Evolutionary conservation across 1,140 invertebrate genomes (phyloP), one percentile per base, ranked within the genome.

Genomic region (Sipha flava): DNA sequence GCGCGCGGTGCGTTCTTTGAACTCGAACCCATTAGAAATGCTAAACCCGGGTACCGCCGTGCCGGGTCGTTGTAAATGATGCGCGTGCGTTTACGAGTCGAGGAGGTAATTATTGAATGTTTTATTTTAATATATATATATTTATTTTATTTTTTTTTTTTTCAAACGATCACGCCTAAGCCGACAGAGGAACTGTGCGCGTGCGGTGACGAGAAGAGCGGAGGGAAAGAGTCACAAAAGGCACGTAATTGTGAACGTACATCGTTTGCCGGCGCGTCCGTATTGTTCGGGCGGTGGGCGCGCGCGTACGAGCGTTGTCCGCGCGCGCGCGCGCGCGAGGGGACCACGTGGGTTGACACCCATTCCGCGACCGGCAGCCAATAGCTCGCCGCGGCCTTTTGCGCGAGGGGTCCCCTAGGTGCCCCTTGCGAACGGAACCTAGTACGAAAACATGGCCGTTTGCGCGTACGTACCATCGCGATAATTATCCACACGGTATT

Each of bases 21-120:
- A 77, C 73, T 77, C 73, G 18, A 29, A 43, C 47, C 73, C 73
- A 77, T 77, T 77, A 77, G 52, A 77, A 77, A 77, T 59, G 73
- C 73, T 77, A 59, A 77, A 18, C 49, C 49, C 29, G 47, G n/a
- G 31, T 12, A 31, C 66, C 14, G 66, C 66, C 59, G 29, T 34
- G 16, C n/a, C n/a, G 7, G n/a, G 37, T 66, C 23, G 12, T 12
- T 23, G 23, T 68, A 26, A 26, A 5, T 26, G 3, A 16, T 26
- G 10, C 18, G 23, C 34, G 31, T 34, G 5, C 57, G 59, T 7
- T n/a, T 18, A 29, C 21, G 54, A 18, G 54, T 23, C 54, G 54
- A 29, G 23, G n/a, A 49, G 45, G 70, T 73, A 52, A 73, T 75
- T 75, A 75, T 75, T 75, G 72, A 75, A 75, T 75, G 57, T 75